phyloP scores from a whole-genome alignment of 1,140 invertebrate species.

The Ericerus pela region DNA sequence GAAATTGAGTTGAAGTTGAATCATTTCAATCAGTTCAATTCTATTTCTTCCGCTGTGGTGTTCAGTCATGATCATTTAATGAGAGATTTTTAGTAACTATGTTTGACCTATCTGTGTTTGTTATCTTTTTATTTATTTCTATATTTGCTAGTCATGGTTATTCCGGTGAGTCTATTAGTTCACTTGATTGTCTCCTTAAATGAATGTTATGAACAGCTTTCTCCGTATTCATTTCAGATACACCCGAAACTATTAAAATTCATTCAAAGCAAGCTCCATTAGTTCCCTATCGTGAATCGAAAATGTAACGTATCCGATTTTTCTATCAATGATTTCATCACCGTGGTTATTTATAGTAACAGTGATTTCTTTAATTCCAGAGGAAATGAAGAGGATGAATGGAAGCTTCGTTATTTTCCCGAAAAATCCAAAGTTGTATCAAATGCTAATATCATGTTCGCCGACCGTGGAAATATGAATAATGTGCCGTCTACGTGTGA shows the following conservation, averaged over 20 bases:
- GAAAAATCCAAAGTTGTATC: neutral
- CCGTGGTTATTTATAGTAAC: neutral
- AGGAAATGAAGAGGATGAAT: neutral
- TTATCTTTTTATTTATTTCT: too few relatives aligned
- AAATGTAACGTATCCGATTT: neutral
- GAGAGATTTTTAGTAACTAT: too few relatives aligned
- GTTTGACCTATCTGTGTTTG: too few relatives aligned
- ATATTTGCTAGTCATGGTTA: too few relatives aligned
- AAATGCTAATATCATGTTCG: neutral
- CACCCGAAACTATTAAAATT: neutral
- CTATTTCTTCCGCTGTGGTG: too few relatives aligned
- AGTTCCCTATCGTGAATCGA: neutral
- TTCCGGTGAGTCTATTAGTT: too few relatives aligned
- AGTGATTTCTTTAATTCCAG: neutral
- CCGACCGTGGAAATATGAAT: neutral
- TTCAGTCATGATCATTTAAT: too few relatives aligned
- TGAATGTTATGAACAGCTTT: too few relatives aligned
- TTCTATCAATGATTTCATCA: neutral
- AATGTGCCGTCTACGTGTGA: neutral
- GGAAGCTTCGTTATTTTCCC: neutral
- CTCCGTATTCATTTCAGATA: too few relatives aligned
- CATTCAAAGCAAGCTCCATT: neutral
- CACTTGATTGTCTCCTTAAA: too few relatives aligned
- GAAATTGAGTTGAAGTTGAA: too few relatives aligned
- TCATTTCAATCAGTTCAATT: too few relatives aligned